These are phyloP conservation scores for Sacculina carcini DNA, from an alignment of 2,888 invertebrate genomes.

Conservation along the genomic window DNA sequence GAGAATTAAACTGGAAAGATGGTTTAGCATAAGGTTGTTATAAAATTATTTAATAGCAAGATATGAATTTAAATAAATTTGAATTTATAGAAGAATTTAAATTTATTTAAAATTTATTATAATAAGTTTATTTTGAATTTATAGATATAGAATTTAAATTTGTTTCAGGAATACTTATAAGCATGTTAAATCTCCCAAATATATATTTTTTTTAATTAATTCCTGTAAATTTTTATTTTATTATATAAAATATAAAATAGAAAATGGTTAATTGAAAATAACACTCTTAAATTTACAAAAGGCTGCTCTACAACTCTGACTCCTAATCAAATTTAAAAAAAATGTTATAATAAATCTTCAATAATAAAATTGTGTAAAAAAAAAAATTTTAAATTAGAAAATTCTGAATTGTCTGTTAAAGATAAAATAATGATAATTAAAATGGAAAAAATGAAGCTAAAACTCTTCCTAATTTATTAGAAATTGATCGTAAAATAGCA, in stretches of 20 bases:
- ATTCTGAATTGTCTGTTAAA: conserved; percentile 28
- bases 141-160: too few species aligned
- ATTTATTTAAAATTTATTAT: conserved; percentile 32
- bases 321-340: conserved; percentile 41
- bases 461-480: conserved; percentile 51
- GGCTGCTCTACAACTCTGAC: conserved; percentile 38
- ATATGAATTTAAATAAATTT: conserved; percentile 31
- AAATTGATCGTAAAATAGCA: conserved; percentile 49
- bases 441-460: conserved; percentile 36
- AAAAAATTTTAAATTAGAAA: conserved; percentile 32
- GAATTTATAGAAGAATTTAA: conserved; percentile 38
- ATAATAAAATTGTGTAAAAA: conserved; percentile 19
- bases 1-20: too few species aligned
- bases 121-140: too few species aligned
- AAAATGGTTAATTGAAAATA: conserved; percentile 30
- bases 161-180: too few species aligned
- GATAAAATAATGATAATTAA: conserved; percentile 35
- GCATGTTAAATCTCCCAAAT: too few species aligned
- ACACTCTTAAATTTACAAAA: conserved; percentile 32
- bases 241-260: conserved; percentile 31
- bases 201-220: too few species aligned
- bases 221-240: too few species aligned
- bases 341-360: conserved; percentile 29
- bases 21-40: too few species aligned
- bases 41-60: too few species aligned